Conservation (phyloP, 2,888 invertebrate genomes). For the Phasia obesa region DNA sequence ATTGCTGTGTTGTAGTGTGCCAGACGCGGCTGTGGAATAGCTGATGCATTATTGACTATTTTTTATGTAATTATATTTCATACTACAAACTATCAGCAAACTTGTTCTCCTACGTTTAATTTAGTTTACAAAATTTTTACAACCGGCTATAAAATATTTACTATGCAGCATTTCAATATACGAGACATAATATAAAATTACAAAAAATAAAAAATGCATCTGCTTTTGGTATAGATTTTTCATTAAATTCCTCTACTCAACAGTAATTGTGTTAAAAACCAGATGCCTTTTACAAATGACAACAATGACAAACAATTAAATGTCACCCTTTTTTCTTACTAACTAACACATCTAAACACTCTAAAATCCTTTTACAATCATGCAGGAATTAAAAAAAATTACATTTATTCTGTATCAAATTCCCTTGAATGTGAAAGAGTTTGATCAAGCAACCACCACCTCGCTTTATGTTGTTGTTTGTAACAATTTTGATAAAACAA, state of each 20-base stretch:
- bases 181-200: not conserved
- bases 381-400: not conserved
- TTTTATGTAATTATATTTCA: not conserved
- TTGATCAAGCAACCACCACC: constrained; percentile 11
- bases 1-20: too few species aligned
- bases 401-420: constrained; percentile 54
- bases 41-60: too few species aligned
- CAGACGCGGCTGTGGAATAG: too few species aligned
- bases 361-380: constrained; percentile 45
- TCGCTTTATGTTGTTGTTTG: constrained; percentile 9
- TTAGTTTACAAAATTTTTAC: not conserved
- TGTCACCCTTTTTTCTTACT: constrained; percentile 51
- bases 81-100: not conserved
- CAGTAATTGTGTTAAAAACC: constrained; percentile 37
- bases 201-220: constrained; percentile 37
- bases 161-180: not conserved
- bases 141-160: too few species aligned
- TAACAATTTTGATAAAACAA: constrained; percentile 45
- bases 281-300: constrained; percentile 51
- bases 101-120: not conserved
- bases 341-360: not conserved
- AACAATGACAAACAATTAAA: constrained; percentile 37
- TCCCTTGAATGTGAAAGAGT: constrained; percentile 28
- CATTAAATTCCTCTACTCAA: constrained; percentile 28
- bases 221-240: constrained; percentile 26